These are phyloP conservation scores for Aromia moschata DNA, from an alignment of 2,888 invertebrate genomes.

Conservation along the genomic window DNA sequence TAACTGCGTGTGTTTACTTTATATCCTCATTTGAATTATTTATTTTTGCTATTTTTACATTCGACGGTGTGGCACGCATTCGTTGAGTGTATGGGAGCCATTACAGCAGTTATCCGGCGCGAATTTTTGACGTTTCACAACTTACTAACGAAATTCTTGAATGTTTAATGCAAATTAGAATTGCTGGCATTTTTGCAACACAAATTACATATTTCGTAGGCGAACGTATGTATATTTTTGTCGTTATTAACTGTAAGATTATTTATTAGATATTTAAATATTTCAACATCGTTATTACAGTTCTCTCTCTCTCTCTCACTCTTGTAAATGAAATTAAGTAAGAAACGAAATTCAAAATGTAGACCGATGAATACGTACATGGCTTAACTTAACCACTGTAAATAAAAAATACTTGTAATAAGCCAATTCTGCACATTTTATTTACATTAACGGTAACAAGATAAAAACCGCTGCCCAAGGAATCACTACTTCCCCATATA, in stretches of 20 bases:
- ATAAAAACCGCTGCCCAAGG: no score
- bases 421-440: no score
- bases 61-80: conserved; percentile 2
- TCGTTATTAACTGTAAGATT: not conserved
- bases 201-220: not conserved
- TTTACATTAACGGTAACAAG: no score
- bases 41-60: conserved; percentile 23
- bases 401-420: no score
- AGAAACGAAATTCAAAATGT: no score
- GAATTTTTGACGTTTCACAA: not conserved
- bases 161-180: not conserved
- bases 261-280: no score
- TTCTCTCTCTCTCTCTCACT: no score
- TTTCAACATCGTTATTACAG: no score
- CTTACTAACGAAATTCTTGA: conserved; percentile 3
- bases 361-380: no score
- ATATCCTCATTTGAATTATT: conserved; percentile 24
- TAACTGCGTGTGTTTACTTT: conserved; percentile 15
- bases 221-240: not conserved
- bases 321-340: no score
- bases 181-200: not conserved
- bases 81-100: not conserved
- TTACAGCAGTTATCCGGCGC: not conserved
- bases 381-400: no score
- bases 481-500: no score